Percentiles rank a stretch among this genome's conserved stretches.
Evolutionary conservation across 2,113 vertebrate species (phyloP).

Genomic region (Cryptomyrus ogoouensis): DNA sequence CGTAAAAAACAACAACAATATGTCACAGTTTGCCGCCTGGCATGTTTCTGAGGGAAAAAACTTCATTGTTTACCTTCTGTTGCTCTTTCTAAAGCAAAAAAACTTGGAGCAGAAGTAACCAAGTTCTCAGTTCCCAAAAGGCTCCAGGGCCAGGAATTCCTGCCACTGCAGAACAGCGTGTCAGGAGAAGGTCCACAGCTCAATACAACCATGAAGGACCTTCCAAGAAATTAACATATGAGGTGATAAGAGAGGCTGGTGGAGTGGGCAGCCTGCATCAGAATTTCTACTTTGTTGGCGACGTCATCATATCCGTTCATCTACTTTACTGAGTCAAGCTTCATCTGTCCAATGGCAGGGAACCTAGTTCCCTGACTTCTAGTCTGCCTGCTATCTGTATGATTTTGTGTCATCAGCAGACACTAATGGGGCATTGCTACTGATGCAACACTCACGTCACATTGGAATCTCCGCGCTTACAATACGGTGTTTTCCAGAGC

Average conservation of each 20-base stretch:
- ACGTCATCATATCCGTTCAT: neutral
- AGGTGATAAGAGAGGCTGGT: neutral
- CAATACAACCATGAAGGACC: neutral
- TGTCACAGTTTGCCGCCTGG: neutral
- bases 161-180: neutral
- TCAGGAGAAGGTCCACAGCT: neutral
- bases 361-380: neutral
- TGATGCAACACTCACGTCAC: neutral
- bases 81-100: conserved; percentile 16
- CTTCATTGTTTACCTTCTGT: neutral
- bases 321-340: neutral
- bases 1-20: neutral
- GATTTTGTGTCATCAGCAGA: neutral
- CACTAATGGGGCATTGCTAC: neutral
- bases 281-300: neutral
- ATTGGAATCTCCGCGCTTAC: neutral
- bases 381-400: neutral
- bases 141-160: neutral
- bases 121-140: neutral
- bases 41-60: neutral
- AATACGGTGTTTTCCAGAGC: neutral
- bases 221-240: neutral
- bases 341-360: neutral
- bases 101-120: neutral
- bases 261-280: neutral